Percentiles rank a stretch among this genome's conserved stretches.
Conservation (phyloP, 2,888 invertebrate species). For the Heliconius charithonia region DNA sequence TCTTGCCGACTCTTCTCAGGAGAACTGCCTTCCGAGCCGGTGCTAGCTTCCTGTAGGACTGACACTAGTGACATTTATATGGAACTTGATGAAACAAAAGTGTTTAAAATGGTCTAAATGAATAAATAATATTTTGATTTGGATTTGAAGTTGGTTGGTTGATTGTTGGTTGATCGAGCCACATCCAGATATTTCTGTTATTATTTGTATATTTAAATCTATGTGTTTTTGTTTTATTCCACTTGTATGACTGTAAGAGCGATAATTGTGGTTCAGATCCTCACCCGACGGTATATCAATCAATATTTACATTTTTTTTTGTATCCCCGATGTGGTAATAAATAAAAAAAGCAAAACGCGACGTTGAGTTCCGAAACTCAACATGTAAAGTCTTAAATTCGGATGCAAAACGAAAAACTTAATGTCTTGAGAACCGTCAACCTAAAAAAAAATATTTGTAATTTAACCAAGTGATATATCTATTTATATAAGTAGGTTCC, state of each 20-base stretch:
- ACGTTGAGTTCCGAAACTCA: neutral
- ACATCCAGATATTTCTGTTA: neutral
- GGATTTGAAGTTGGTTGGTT: too few relatives aligned
- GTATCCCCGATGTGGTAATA: neutral
- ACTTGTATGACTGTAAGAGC: neutral
- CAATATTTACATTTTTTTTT: neutral
- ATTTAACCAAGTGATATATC: neutral
- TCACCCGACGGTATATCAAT: neutral
- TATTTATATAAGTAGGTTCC: neutral
- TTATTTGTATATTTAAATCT: neutral
- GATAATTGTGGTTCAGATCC: neutral
- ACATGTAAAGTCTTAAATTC: neutral
- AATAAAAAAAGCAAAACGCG: neutral
- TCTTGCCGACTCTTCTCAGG: too few relatives aligned
- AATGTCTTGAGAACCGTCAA: too few relatives aligned
- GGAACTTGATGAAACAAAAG: too few relatives aligned
- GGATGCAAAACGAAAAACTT: too few relatives aligned
- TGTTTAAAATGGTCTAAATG: too few relatives aligned
- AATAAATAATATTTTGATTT: too few relatives aligned
- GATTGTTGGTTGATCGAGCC: neutral
- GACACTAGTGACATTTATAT: too few relatives aligned
- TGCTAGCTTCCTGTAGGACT: too few relatives aligned
- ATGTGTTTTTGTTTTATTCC: neutral
- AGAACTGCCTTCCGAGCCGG: too few relatives aligned
- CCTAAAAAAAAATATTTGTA: too few relatives aligned